Evolutionary conservation across 1,140 invertebrate species (phyloP), one percentile per base, ranked within the genome.

Genomic region (Lepeophtheirus salmonis): DNA sequence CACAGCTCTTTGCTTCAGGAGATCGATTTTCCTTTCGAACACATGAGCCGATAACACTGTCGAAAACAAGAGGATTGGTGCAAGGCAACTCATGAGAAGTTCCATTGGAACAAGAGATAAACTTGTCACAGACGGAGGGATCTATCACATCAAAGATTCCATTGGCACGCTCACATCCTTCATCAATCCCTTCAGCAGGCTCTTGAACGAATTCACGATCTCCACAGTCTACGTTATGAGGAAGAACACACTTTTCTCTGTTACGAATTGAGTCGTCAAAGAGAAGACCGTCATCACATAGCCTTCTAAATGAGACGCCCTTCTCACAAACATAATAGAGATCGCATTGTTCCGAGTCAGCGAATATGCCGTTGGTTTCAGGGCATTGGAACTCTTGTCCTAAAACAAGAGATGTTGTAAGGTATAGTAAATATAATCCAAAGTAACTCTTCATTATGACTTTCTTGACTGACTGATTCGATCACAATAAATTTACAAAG

Each of bases 1-100:
- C 26, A 30, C 57, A 60, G 12, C 17, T 17, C 4, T 23, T 75
- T 71, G 1, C 66, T 67, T 58, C 72, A 73, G 70, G 83, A 84
- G 66, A 83, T 83, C 67, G 80, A 74, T 67, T 83, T 78, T 89
- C 86, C 0, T 86, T 84, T 83, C 83, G 86, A 20, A 82, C 78
- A 67, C 84, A 86, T 56, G 79, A 80, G 18, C 80, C 80, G 55
- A 73, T 76, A 12, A 78, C 76, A 57, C 83, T 80, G 66, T 86
- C 82, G 70, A 84, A 87, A 63, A 90, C 85, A 25, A 92, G 72
- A 0, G 83, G 82, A 18, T 83, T 81, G 0, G 84, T 83, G 69
- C 85, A 88, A 0, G 83, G 77, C 64, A 82, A 75, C 61, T 78
- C 76, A 58, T 80, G 79, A n/a, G 79, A 75, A 0, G 77, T 70